Evolutionary conservation across 2,888 invertebrate species (phyloP), one percentile per base, ranked within the genome.

Genomic region (Drosophila heteroneura): DNA sequence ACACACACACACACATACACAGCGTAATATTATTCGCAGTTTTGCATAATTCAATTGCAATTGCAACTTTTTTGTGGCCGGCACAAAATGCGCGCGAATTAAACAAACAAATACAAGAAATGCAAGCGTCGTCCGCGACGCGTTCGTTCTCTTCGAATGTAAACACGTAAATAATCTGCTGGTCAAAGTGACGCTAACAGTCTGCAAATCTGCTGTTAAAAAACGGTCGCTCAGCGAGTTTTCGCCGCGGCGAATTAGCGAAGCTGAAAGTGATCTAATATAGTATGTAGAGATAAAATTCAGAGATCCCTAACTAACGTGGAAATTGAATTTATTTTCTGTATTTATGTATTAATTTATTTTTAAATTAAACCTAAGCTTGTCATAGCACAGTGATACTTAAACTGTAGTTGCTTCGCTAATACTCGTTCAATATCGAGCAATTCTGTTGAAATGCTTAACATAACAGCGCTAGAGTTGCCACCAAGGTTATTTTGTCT

Each of bases 11-110:
- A 37, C 49, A 60, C n/a, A 33, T 0, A 32, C 14, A 57, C 56
- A 53, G 10, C 26, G 39, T 54, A 22, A 12, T 22, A 32, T 57
- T 57, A 26, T 28, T 44, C 5, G 1, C 28, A 53, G 59, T 61
- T 69, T 66, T 76, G 60, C 72, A 66, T 64, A 68, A 54, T 69
- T 72, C 56, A 68, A 64, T 67, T 81, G 70, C 76, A 67, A 54
- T 62, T 81, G 74, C 72, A 63, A 57, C 47, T 47, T 47, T 39
- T 58, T 66, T 77, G 76, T 54, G 74, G 59, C 88, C 83, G 83
- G 87, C 83, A 87, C 85, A 79, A 83, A 79, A 87, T 47, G 72
- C 85, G 83, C 85, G 83, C 87, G 88, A 86, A 70, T 70, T 68
- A 6, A 44, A 16, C 54, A 66, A 68, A 68, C 39, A 66, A 66